These are phyloP conservation scores for Saccostrea glomerata DNA, from an alignment of 1,140 invertebrate species.

Conservation along the genomic window DNA sequence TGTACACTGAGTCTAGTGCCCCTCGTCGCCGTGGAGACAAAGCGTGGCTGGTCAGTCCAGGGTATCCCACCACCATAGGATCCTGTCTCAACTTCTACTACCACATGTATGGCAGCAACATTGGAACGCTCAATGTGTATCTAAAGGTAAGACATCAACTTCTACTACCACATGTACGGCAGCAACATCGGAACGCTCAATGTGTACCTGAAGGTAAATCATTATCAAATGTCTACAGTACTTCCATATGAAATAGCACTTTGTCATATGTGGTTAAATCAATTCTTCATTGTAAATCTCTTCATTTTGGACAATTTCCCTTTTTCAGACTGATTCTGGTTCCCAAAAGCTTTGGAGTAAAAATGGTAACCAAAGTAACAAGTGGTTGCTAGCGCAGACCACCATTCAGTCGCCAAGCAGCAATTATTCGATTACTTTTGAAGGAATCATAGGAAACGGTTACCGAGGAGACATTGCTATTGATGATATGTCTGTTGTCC, in stretches of 20 bases:
- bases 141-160: slow-evolving; percentile 54
- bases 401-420: slow-evolving; percentile 55
- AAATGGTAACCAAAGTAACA: slow-evolving; percentile 70
- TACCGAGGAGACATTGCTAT: slow-evolving; percentile 85
- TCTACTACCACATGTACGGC: slow-evolving; percentile 74
- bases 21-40: slow-evolving; percentile 66
- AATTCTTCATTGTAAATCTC: no score
- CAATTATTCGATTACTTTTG: slow-evolving; percentile 83
- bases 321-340: slow-evolving; percentile 42
- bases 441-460: slow-evolving; percentile 84
- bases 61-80: slow-evolving; percentile 54
- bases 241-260: neutral
- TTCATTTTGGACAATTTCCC: no score
- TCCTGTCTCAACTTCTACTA: slow-evolving; percentile 70
- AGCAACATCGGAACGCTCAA: slow-evolving; percentile 66
- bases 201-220: slow-evolving; percentile 60
- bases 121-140: slow-evolving; percentile 71
- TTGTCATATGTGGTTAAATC: no score
- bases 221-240: neutral
- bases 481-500: slow-evolving; percentile 85
- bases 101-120: slow-evolving; percentile 69
- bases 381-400: slow-evolving; percentile 69
- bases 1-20: slow-evolving; percentile 74
- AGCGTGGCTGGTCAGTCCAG: slow-evolving; percentile 64
- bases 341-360: slow-evolving; percentile 66